These are phyloP conservation scores for Pionites leucogaster DNA, from an alignment of 2,113 vertebrate genomes.

Conservation along the genomic window DNA sequence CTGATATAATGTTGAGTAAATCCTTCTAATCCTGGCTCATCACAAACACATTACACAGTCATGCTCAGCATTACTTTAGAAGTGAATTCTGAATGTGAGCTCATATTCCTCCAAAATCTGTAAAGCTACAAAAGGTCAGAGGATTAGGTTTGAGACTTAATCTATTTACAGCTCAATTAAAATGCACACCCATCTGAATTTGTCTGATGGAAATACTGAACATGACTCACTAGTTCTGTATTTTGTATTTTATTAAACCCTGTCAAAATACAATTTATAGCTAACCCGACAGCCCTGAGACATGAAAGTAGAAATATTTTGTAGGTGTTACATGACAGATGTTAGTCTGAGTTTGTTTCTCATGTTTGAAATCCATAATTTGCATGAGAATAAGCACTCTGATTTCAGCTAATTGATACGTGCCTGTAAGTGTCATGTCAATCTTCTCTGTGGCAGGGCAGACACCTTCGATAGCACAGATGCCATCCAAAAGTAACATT, in stretches of 20 bases:
- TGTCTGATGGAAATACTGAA: slow-evolving; percentile 26
- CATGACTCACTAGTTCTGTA: slow-evolving; percentile 45
- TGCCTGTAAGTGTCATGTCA: slow-evolving; percentile 24
- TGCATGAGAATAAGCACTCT: slow-evolving; percentile 55
- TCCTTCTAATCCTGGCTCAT: neutral
- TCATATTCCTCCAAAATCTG: neutral
- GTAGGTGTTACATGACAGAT: slow-evolving; percentile 59
- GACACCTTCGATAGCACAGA: neutral
- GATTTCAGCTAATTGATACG: slow-evolving; percentile 54
- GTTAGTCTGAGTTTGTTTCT: slow-evolving; percentile 38
- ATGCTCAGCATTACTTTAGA: neutral
- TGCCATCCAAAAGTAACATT: neutral
- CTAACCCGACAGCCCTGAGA: slow-evolving; percentile 35
- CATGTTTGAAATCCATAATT: slow-evolving; percentile 19
- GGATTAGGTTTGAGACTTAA: slow-evolving; percentile 18
- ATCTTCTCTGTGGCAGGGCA: neutral
- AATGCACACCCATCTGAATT: slow-evolving; percentile 5
- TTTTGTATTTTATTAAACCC: slow-evolving; percentile 67
- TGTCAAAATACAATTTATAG: slow-evolving; percentile 65
- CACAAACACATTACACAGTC: neutral
- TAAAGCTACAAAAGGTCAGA: slow-evolving; percentile 8
- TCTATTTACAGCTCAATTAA: slow-evolving; percentile 33
- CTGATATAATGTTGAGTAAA: neutral
- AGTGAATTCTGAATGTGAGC: neutral
- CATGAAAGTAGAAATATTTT: slow-evolving; percentile 44